These are phyloP conservation scores for Ceraclea dissimilis DNA, from an alignment of 2,888 invertebrate species.

Conservation along the genomic window DNA sequence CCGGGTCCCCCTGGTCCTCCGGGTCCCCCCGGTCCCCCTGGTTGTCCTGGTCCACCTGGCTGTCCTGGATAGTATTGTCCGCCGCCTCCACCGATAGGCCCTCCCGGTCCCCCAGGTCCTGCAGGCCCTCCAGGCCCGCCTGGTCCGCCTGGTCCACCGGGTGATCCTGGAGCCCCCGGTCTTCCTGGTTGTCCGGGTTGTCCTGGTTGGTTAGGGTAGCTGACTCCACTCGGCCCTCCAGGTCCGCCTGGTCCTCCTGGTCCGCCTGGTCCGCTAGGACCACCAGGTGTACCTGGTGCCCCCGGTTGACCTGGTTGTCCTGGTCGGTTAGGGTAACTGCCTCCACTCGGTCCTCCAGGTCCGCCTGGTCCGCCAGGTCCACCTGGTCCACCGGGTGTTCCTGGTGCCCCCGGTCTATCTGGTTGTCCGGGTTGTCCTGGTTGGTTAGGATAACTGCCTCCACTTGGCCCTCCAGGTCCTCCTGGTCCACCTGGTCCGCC, in stretches of 20 bases:
- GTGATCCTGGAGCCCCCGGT: slow-evolving; percentile 27
- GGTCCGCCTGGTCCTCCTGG: slow-evolving; percentile 27
- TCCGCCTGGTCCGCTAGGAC: slow-evolving; percentile 25
- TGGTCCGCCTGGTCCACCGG: slow-evolving; percentile 27
- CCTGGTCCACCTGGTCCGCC: slow-evolving; percentile 26
- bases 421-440: slow-evolving; percentile 23
- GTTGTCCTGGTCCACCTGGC: slow-evolving; percentile 29
- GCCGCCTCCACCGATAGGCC: slow-evolving; percentile 25
- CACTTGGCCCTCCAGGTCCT: slow-evolving; percentile 23
- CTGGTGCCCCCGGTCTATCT: slow-evolving; percentile 20
- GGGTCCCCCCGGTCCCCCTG: slow-evolving; percentile 28
- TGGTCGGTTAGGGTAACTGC: no score
- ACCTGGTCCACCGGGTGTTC: slow-evolving; percentile 29
- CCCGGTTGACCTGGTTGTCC: slow-evolving; percentile 28
- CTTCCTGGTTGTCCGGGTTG: slow-evolving; percentile 29
- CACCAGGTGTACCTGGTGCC: slow-evolving; percentile 30
- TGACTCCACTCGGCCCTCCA: slow-evolving; percentile 27
- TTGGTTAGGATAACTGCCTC: slow-evolving; percentile 27
- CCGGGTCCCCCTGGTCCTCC: slow-evolving; percentile 26
- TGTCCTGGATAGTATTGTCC: slow-evolving; percentile 16
- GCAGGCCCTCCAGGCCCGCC: slow-evolving; percentile 26
- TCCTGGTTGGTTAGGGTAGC: slow-evolving; percentile 28
- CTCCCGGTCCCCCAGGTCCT: slow-evolving; percentile 25
- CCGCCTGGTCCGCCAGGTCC: background rate
- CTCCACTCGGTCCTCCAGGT: slow-evolving; percentile 27